Percentiles rank a stretch among this genome's conserved stretches.
Evolutionary conservation across 1,140 invertebrate species (phyloP).

Genomic region (Physella acuta): DNA sequence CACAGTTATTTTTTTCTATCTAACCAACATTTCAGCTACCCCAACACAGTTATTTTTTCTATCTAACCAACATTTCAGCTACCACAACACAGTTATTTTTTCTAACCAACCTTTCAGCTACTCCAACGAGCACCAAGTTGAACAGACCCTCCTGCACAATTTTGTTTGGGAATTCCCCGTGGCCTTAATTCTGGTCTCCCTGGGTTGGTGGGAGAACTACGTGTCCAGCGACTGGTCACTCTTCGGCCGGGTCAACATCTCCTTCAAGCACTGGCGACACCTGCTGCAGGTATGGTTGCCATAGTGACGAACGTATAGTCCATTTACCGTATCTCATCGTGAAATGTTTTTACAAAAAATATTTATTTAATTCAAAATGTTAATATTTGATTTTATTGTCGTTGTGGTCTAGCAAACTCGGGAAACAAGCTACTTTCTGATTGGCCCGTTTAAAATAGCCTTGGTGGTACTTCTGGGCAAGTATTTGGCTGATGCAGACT

Average conservation of each 20-base stretch:
- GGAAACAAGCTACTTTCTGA: slow-evolving; percentile 46
- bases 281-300: slow-evolving; percentile 27
- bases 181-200: slow-evolving; percentile 80
- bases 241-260: slow-evolving; percentile 40
- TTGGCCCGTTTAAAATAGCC: slow-evolving; percentile 49
- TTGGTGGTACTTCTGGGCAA: slow-evolving; percentile 34
- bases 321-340: too few relatives aligned
- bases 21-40: too few relatives aligned
- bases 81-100: too few relatives aligned
- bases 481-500: slow-evolving; percentile 29
- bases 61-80: too few relatives aligned
- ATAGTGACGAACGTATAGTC: too few relatives aligned
- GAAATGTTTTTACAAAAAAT: too few relatives aligned
- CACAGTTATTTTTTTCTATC: too few relatives aligned
- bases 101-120: neutral
- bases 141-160: slow-evolving; percentile 1
- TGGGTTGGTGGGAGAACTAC: slow-evolving; percentile 98
- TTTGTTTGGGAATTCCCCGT: slow-evolving; percentile 79
- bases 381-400: too few relatives aligned
- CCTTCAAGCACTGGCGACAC: slow-evolving; percentile 43
- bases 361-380: too few relatives aligned
- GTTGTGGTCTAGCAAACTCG: slow-evolving; percentile 39
- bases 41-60: too few relatives aligned
- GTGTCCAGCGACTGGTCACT: slow-evolving; percentile 68
- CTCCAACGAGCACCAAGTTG: slow-evolving; percentile 4